Percentiles rank a stretch among this genome's conserved stretches.
These are phyloP conservation scores for Lepidostoma basale DNA, from an alignment of 1,140 invertebrate species.

Conservation along the genomic window DNA sequence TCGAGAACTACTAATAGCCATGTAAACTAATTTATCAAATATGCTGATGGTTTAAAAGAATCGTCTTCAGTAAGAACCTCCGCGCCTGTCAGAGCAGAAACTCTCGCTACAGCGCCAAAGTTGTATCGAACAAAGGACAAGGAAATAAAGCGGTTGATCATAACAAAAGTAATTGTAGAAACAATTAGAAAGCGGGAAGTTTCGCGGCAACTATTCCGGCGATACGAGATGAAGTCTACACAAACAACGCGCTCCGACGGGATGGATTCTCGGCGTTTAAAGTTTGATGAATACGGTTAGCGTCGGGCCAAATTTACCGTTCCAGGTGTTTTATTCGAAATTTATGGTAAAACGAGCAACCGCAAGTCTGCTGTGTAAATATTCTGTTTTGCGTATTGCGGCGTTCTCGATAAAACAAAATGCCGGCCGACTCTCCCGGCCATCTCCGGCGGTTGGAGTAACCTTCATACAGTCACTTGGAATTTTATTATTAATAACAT, in stretches of 20 bases:
- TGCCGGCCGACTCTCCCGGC: neutral
- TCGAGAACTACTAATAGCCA: neutral
- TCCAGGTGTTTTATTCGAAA: slow-evolving; percentile 25
- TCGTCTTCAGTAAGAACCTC: neutral
- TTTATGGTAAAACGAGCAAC: slow-evolving; percentile 16
- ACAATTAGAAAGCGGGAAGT: slow-evolving; percentile 37
- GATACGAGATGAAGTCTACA: neutral
- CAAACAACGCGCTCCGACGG: neutral
- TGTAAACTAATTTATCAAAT: slow-evolving; percentile 8
- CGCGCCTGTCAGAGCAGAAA: neutral
- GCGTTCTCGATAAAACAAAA: slow-evolving; percentile 12
- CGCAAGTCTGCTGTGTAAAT: slow-evolving; percentile 13
- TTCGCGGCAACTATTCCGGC: neutral
- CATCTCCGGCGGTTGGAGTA: neutral
- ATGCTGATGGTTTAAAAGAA: too few relatives aligned
- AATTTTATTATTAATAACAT: slow-evolving; percentile 31
- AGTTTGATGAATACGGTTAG: slow-evolving; percentile 25
- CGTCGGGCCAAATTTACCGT: slow-evolving; percentile 3
- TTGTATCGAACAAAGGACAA: neutral
- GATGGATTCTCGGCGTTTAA: slow-evolving; percentile 10
- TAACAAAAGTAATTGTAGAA: slow-evolving; percentile 36
- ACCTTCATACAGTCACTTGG: neutral
- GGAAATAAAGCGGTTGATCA: slow-evolving; percentile 29
- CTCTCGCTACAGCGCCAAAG: neutral
- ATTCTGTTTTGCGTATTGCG: slow-evolving; percentile 33